Evolutionary conservation across 1,140 invertebrate species (phyloP).

Genomic region (Heliconius hermathena): DNA sequence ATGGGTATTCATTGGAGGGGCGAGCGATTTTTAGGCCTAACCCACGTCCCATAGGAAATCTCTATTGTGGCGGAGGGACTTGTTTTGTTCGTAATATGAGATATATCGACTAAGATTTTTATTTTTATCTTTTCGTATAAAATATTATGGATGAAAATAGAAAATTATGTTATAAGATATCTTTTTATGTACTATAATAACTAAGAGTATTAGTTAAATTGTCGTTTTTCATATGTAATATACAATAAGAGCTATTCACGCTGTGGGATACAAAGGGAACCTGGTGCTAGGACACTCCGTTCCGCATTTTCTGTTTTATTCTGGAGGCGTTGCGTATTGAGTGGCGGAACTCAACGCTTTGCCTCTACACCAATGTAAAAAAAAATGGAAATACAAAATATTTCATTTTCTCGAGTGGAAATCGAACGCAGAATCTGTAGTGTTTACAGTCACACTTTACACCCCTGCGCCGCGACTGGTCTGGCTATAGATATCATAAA

Average conservation of each 20-base stretch:
- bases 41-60: conserved; percentile 42
- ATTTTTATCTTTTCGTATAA: background rate
- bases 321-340: no score
- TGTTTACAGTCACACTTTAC: no score
- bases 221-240: no score
- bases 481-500: no score
- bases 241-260: background rate
- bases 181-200: background rate
- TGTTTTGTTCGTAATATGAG: conserved; percentile 20
- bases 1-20: conserved; percentile 45
- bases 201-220: background rate
- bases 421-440: no score
- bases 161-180: background rate
- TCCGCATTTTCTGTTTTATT: no score
- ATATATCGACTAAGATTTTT: background rate
- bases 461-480: no score
- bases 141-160: background rate
- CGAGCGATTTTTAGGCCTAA: conserved; percentile 41
- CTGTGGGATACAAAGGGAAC: background rate
- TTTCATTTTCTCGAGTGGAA: no score
- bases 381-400: no score
- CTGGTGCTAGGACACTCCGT: background rate
- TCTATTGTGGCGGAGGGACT: conserved; percentile 33
- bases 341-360: no score
- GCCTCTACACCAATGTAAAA: no score